Evolutionary conservation across 2,888 invertebrate species (phyloP).

Genomic region (Cataglyphis cursor): DNA sequence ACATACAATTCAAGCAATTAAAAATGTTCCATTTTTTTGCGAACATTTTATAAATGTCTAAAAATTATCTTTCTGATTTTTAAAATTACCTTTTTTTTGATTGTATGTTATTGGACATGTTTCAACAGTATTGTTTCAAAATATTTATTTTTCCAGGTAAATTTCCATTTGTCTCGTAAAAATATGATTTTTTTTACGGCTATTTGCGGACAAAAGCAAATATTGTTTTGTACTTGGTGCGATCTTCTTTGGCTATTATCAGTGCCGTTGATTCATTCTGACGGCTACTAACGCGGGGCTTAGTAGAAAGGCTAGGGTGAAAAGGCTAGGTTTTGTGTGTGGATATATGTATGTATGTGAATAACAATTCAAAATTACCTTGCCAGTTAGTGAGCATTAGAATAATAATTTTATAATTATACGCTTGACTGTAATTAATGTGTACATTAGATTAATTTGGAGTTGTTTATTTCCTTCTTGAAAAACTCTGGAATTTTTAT

Average conservation of each 20-base stretch:
- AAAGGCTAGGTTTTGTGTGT: constrained; percentile 24
- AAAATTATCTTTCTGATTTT: not conserved
- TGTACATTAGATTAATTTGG: not conserved
- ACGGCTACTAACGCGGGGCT: constrained; percentile 61
- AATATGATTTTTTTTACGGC: constrained; percentile 15
- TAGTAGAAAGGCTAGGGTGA: constrained; percentile 6
- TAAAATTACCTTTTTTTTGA: not conserved
- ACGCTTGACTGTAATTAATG: not conserved
- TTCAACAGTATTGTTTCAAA: not conserved
- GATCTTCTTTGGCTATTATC: constrained; percentile 28
- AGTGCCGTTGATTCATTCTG: constrained; percentile 59
- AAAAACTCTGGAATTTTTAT: constrained; percentile 6
- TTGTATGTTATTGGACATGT: not conserved
- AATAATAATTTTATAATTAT: constrained; percentile 24
- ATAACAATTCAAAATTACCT: constrained; percentile 33
- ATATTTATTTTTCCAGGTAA: not conserved
- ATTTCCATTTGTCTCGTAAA: constrained; percentile 9
- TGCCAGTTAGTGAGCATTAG: constrained; percentile 15
- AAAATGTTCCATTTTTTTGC: not conserved
- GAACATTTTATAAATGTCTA: not conserved
- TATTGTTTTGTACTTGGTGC: constrained; percentile 61
- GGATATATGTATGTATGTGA: not conserved
- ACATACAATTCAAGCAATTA: not conserved
- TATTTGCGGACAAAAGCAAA: constrained; percentile 22
- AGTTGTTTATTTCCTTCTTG: not conserved